Conservation (phyloP, 2,888 invertebrate species). For the Papilio gigon region DNA sequence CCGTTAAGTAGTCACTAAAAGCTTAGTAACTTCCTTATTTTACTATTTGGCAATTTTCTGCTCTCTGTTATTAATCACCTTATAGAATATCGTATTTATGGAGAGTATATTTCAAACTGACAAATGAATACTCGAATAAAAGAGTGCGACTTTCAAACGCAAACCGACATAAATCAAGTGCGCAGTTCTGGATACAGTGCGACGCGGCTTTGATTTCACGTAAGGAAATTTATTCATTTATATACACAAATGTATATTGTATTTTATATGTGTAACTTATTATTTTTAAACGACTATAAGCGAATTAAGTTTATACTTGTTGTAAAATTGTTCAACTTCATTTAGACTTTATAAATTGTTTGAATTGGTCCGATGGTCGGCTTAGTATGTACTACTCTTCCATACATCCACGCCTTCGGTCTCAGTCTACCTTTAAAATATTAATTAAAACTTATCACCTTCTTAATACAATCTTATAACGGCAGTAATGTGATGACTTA, state of each 20-base stretch:
- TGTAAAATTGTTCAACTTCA: too few species aligned
- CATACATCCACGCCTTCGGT: too few species aligned
- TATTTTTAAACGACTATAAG: not conserved
- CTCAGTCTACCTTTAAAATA: too few species aligned
- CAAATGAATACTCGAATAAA: constrained; percentile 11
- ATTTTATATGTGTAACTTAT: not conserved
- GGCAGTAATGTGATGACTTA: too few species aligned
- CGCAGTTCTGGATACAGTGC: not conserved
- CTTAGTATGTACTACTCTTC: too few species aligned
- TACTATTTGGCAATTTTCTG: too few species aligned
- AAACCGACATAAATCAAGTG: constrained; percentile 12
- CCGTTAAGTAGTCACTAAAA: too few species aligned
- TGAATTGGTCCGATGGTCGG: too few species aligned
- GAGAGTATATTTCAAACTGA: constrained; percentile 8
- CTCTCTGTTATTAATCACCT: not conserved
- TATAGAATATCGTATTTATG: not conserved
- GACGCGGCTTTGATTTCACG: not conserved
- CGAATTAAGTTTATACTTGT: not conserved
- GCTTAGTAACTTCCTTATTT: too few species aligned
- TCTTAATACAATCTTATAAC: too few species aligned
- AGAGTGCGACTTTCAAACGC: constrained; percentile 13
- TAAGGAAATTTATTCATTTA: not conserved
- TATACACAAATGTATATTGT: not conserved
- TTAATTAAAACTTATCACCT: too few species aligned
- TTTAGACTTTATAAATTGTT: too few species aligned